Evolutionary conservation across 2,888 invertebrate genomes (phyloP).

Genomic region (Polydrusus tereticollis): DNA sequence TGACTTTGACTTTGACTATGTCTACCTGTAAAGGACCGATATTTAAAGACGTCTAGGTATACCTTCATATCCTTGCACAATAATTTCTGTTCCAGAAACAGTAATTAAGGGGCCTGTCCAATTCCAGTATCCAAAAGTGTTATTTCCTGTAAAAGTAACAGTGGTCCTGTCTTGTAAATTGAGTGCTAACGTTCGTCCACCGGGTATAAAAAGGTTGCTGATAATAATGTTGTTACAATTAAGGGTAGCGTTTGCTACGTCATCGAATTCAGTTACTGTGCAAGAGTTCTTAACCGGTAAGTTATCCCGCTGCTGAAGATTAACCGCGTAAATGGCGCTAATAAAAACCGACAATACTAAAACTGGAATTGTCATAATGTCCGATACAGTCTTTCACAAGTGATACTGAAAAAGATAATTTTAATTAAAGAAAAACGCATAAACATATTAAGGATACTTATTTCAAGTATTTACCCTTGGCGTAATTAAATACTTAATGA

Average conservation of each 20-base stretch:
- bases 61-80: constrained; percentile 36
- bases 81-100: constrained; percentile 31
- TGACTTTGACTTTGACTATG: too few species aligned
- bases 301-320: not conserved
- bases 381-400: not conserved
- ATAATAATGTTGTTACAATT: constrained; percentile 27
- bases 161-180: constrained; percentile 21
- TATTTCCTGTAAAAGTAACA: constrained; percentile 31
- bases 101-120: constrained; percentile 38
- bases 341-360: not conserved
- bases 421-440: not conserved
- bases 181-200: constrained; percentile 25
- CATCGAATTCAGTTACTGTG: constrained; percentile 14
- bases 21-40: not conserved
- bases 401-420: not conserved
- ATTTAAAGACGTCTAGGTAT: not conserved
- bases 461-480: not conserved
- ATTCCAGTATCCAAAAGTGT: constrained; percentile 27
- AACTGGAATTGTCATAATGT: not conserved
- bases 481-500: not conserved
- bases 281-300: not conserved
- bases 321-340: not conserved
- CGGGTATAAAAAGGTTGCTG: constrained; percentile 31
- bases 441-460: not conserved
- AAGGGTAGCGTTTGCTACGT: constrained; percentile 20